Conservation (phyloP, 2,113 vertebrate species). For the Forbesichthys papilliferus region DNA sequence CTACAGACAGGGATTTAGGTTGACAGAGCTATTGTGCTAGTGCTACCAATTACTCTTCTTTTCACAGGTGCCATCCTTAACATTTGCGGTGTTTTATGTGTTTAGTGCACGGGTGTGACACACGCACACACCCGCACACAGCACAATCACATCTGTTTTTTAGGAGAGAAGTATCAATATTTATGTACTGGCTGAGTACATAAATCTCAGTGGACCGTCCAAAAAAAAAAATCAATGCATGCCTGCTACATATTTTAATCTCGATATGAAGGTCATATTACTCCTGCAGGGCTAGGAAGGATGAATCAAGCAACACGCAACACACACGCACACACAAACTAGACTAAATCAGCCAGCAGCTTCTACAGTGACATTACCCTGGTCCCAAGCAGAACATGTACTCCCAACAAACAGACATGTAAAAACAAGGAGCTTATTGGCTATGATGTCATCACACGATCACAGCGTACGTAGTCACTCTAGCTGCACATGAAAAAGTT, state of each 20-base stretch:
- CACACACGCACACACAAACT: constrained; percentile 17
- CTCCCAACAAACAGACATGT: background rate
- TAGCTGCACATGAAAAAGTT: constrained; percentile 23
- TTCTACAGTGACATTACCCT: no score
- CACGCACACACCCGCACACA: constrained; percentile 34
- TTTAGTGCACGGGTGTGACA: background rate
- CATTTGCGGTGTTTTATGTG: background rate
- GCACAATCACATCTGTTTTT: constrained; percentile 42
- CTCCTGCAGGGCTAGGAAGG: constrained; percentile 46
- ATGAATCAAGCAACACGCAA: constrained; percentile 13
- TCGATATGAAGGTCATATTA: constrained; percentile 73
- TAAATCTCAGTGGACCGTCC: constrained; percentile 65
- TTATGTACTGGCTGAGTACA: constrained; percentile 65
- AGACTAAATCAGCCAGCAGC: background rate
- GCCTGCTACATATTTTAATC: constrained; percentile 71
- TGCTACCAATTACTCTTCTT: constrained; percentile 12
- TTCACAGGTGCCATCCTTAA: constrained; percentile 12
- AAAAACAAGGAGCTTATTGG: constrained; percentile 33
- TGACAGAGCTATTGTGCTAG: constrained; percentile 40
- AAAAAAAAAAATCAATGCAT: constrained; percentile 72
- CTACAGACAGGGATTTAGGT: constrained; percentile 56
- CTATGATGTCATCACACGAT: constrained; percentile 16
- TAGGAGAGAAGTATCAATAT: constrained; percentile 65
- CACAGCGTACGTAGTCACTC: background rate
- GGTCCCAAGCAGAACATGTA: no score